Percentiles rank a stretch among this genome's conserved stretches.
phyloP scores from a whole-genome alignment of 2,797 vertebrate genomes.

The Lophius americanus region DNA sequence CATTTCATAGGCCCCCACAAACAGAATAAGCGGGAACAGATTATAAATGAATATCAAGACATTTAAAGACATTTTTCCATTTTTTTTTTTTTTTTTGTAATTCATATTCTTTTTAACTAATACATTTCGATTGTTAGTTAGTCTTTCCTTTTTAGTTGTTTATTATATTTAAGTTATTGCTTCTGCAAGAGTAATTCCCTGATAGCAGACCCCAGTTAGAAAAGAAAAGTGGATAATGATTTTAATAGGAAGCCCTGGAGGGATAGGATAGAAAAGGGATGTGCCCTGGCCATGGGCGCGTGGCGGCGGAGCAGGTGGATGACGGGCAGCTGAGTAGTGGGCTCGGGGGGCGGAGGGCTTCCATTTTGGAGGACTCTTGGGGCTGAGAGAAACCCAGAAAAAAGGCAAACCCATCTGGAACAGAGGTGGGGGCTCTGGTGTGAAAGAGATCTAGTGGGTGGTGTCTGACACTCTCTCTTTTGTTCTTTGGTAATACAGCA shows the following conservation, averaged over 20 bases:
- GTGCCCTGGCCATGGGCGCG: slow-evolving; percentile 79
- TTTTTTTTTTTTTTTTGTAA: slow-evolving; percentile 4
- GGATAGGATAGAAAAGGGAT: slow-evolving; percentile 61
- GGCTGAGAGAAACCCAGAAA: slow-evolving; percentile 83
- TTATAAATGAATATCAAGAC: no score
- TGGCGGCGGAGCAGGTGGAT: slow-evolving; percentile 86
- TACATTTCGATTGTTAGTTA: slow-evolving; percentile 12
- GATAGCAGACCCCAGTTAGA: slow-evolving; percentile 62
- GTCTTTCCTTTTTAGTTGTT: slow-evolving; percentile 32
- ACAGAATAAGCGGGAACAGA: no score
- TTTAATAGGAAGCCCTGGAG: slow-evolving; percentile 78
- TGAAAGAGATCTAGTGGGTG: slow-evolving; percentile 87
- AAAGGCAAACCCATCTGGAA: slow-evolving; percentile 86
- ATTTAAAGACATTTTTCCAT: neutral
- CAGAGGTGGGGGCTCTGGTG: slow-evolving; percentile 82
- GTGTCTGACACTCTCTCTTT: slow-evolving; percentile 88
- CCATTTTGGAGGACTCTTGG: slow-evolving; percentile 86
- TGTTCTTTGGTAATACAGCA: slow-evolving; percentile 86
- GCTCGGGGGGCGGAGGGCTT: slow-evolving; percentile 67
- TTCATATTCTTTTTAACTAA: slow-evolving; percentile 10
- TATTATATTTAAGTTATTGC: slow-evolving; percentile 59
- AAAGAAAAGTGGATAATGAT: slow-evolving; percentile 78
- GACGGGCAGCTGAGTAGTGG: slow-evolving; percentile 85
- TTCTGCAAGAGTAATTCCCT: slow-evolving; percentile 47
- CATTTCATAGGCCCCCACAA: no score